phyloP scores from a whole-genome alignment of 2,797 vertebrate species.

The Merluccius polli region DNA sequence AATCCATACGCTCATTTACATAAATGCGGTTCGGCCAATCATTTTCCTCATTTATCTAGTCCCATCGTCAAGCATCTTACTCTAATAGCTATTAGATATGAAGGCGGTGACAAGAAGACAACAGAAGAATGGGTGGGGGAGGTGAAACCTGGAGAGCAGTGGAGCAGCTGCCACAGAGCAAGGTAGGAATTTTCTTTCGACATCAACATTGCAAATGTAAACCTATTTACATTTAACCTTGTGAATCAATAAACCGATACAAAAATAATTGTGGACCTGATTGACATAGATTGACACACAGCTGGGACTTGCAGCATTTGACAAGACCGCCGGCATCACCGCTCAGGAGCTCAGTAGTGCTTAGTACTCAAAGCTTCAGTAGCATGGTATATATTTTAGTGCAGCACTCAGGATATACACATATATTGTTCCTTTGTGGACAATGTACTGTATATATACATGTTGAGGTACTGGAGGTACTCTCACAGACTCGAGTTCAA shows the following conservation, averaged over 20 bases:
- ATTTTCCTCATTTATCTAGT: constrained; percentile 29
- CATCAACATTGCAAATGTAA: not conserved
- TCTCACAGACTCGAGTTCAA: not conserved
- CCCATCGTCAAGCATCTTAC: not conserved
- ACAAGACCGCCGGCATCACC: not conserved
- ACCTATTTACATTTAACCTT: not conserved
- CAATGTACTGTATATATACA: not conserved
- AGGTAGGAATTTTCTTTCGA: no score
- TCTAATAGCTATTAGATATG: not conserved
- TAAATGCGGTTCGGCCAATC: constrained; percentile 19
- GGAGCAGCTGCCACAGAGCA: no score
- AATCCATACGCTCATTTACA: constrained; percentile 30
- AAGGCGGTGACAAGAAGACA: not conserved
- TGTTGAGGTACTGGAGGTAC: not conserved
- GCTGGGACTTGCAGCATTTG: not conserved
- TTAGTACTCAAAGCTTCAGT: not conserved
- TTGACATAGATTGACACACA: not conserved
- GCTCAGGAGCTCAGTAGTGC: no score
- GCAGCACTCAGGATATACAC: not conserved
- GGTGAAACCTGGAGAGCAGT: not conserved
- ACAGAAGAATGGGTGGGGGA: not conserved
- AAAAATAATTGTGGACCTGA: not conserved
- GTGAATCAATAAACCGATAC: not conserved
- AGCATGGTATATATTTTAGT: not conserved
- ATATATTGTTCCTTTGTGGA: not conserved